phyloP scores from a whole-genome alignment of 2,888 invertebrate genomes.

The Drosophila antonietae region DNA sequence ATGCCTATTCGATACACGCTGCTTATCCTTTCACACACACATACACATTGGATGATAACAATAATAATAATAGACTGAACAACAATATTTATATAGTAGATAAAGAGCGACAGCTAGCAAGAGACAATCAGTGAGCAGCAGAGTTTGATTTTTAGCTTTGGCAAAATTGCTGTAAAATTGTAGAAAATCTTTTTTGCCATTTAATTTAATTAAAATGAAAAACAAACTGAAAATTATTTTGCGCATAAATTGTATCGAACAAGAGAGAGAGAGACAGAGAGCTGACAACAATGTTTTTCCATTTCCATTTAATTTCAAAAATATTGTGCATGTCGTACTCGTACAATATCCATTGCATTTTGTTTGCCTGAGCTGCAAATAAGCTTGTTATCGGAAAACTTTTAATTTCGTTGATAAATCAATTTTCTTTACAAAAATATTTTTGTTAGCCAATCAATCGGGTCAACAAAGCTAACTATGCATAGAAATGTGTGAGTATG shows the following conservation, averaged over 20 bases:
- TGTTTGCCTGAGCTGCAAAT: constrained; percentile 7
- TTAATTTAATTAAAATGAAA: constrained; percentile 25
- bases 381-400: constrained; percentile 14
- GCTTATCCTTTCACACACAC: constrained; percentile 12
- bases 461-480: constrained; percentile 1
- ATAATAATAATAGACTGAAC: constrained; percentile 32
- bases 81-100: constrained; percentile 16
- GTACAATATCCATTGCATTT: constrained; percentile 3
- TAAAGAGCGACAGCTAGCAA: background rate
- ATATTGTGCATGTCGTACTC: background rate
- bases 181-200: constrained; percentile 17
- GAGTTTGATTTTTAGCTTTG: constrained; percentile 24
- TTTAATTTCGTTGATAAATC: constrained; percentile 16
- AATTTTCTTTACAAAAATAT: constrained; percentile 2
- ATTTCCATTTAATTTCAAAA: constrained; percentile 19
- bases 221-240: constrained; percentile 13
- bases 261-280: background rate
- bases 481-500: background rate
- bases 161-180: constrained; percentile 7
- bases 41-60: constrained; percentile 3
- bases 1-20: constrained; percentile 8
- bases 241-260: background rate
- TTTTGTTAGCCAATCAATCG: constrained; percentile 12
- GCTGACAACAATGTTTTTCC: background rate
- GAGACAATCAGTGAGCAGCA: background rate